Conservation (phyloP, 2,113 vertebrate genomes). For the Notothenia rossii region DNA sequence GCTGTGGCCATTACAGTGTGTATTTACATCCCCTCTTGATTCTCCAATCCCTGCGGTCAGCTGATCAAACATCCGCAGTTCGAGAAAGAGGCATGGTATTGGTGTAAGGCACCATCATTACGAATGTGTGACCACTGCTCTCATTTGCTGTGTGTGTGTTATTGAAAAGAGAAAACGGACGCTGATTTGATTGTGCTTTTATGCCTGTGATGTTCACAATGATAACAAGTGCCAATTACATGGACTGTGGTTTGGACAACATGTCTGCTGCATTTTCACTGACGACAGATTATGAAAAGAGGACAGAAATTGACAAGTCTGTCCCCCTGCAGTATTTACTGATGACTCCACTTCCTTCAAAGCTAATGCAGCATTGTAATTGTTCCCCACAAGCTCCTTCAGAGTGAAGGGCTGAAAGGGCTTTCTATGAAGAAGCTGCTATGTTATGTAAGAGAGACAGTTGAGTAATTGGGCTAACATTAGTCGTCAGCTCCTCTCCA, state of each 20-base stretch:
- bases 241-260: conserved; percentile 18
- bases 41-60: neutral
- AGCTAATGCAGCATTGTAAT: conserved; percentile 21
- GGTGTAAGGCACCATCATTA: conserved; percentile 28
- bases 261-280: conserved; percentile 24
- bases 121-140: neutral
- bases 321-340: conserved; percentile 8
- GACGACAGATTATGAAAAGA: conserved; percentile 24
- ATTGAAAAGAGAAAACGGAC: neutral
- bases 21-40: too few relatives aligned
- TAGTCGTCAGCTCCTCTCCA: conserved; percentile 26
- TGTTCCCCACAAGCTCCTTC: conserved; percentile 9
- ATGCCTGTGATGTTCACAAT: conserved; percentile 34
- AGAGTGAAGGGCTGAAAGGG: conserved; percentile 7
- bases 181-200: conserved; percentile 23
- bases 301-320: conserved; percentile 21
- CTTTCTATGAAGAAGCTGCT: conserved; percentile 47
- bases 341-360: conserved; percentile 10
- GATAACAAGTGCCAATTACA: conserved; percentile 55
- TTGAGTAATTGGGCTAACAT: conserved; percentile 52
- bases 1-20: too few relatives aligned
- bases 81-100: conserved; percentile 35
- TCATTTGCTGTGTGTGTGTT: conserved; percentile 9
- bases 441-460: conserved; percentile 42
- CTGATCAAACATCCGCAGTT: conserved; percentile 41